Evolutionary conservation across 2,888 invertebrate genomes (phyloP), one percentile per base, ranked within the genome.

Genomic region (Acleris sparsana): DNA sequence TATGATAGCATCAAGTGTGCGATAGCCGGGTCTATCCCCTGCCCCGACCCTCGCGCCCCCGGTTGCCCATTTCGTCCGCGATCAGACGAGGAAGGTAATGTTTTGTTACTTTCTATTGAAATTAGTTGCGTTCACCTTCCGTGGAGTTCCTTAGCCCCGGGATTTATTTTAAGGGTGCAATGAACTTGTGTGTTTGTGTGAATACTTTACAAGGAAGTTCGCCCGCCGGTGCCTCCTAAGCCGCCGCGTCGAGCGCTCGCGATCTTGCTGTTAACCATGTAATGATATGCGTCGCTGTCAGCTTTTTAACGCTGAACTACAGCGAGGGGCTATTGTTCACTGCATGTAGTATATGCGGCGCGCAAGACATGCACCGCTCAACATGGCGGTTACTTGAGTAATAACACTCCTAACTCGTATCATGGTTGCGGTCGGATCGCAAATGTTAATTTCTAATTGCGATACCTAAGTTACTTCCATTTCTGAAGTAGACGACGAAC

Each of bases 1-100:
- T 90, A 89, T 91, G 91, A 92, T 92, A 91, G 84, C 86, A 92
- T 92, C 92, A 89, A 92, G 90, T 90, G 86, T 89, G 87, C 91
- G 89, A 89, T 89, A 88, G 89, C 86, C 84, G 76, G 76, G 80
- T 75, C 81, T 81, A 79, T 76, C 81, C 84, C 80, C 82, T 73
- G 77, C 75, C 77, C 72, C 74, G 77, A 77, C 74, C 77, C 73
- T 20, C 43, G 55, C 69, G 39, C 62, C 18, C 55, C 68, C 56
- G 39, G 53, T 62, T 67, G 62, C 71, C 55, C 69, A 72, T 71
- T 70, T 68, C 72, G 67, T 69, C 71, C 68, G 70, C 71, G 64
- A 69, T 65, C 75, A 68, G 69, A 69, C 69, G 71, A 72, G 72
- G 66, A 69, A 71, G 69, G 67, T 68, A 70, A 71, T 70, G 71